Conservation (phyloP, 1,140 invertebrate species). For the Meloidogyne floridensis region DNA sequence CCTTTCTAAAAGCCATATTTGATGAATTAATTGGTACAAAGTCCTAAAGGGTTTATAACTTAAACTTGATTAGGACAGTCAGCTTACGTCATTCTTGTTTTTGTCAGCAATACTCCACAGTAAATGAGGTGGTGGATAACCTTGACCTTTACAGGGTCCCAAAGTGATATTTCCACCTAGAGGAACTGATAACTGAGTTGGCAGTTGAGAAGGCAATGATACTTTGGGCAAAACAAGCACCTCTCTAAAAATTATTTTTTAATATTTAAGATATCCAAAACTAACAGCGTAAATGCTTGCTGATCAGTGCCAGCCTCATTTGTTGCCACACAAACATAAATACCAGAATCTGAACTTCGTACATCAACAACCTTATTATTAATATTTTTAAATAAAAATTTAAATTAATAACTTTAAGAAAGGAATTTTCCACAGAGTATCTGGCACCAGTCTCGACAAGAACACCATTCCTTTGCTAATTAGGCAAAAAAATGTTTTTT, state of each 20-base stretch:
- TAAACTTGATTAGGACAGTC: background rate
- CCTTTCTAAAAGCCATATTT: background rate
- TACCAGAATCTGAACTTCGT: constrained; percentile 59
- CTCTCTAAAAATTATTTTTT: constrained; percentile 34
- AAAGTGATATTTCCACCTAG: constrained; percentile 50
- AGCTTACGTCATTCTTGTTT: background rate
- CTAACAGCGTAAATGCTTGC: constrained; percentile 60
- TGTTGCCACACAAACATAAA: constrained; percentile 61
- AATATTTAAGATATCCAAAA: constrained; percentile 45
- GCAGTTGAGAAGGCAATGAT: constrained; percentile 36
- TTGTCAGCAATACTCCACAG: constrained; percentile 54
- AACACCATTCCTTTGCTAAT: constrained; percentile 56
- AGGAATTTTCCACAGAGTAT: constrained; percentile 50
- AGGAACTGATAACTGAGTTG: constrained; percentile 48
- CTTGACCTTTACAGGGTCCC: constrained; percentile 46
- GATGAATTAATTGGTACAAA: constrained; percentile 21
- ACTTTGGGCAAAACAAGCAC: constrained; percentile 43
- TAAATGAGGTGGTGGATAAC: constrained; percentile 56
- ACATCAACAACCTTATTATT: constrained; percentile 52
- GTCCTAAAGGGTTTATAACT: background rate
- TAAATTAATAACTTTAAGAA: constrained; percentile 4
- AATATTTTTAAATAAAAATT: constrained; percentile 15
- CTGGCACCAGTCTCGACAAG: constrained; percentile 57
- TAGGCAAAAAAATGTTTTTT: background rate
- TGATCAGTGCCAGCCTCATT: constrained; percentile 63